Evolutionary conservation across 1,140 invertebrate genomes (phyloP), one percentile per base, ranked within the genome.

Genomic region (Drosophila teissieri): DNA sequence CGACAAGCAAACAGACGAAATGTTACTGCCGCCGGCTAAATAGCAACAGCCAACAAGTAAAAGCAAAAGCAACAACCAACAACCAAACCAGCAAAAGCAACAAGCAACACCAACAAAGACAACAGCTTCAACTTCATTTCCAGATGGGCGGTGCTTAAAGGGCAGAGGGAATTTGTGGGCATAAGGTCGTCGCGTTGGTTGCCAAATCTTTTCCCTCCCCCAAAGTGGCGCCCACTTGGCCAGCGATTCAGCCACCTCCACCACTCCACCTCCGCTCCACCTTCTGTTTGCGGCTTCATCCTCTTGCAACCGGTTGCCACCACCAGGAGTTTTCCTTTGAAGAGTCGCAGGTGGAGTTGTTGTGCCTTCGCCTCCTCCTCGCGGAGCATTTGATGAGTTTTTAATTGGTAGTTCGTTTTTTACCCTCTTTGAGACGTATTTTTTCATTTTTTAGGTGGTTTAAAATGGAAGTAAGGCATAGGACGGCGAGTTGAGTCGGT

Each of bases 381-480:
- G 64, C 55, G 46, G 22, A 74, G 45, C 58, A 75, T 75, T 75
- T 75, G 72, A 75, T 75, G 73, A 75, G 73, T 75, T 75, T 76
- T 75, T 75, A 75, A 76, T 76, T 68, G 73, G 72, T 75, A 75
- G 53, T 73, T 68, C 42, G 42, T 49, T 67, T 57, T 49, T 17
- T 45, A 36, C n/a, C 22, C 49, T 40, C 39, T 46, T 55, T 58
- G 46, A 51, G 39, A 46, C 22, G 45, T 56, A 11, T 54, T 46
- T 60, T 51, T 24, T 22, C 10, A 14, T 1, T 56, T 58, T 56
- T 56, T 42, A 22, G 49, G 53, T 40, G 19, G 54, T 42, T 49
- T 6, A 22, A 36, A 68, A 24, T 54, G 49, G 39, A 36, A 12
- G 19, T 31, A 63, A 31, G 52, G 44, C 48, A 31, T n/a, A 24